Conservation (phyloP, 2,888 invertebrate genomes). For the Athalia circularis region DNA sequence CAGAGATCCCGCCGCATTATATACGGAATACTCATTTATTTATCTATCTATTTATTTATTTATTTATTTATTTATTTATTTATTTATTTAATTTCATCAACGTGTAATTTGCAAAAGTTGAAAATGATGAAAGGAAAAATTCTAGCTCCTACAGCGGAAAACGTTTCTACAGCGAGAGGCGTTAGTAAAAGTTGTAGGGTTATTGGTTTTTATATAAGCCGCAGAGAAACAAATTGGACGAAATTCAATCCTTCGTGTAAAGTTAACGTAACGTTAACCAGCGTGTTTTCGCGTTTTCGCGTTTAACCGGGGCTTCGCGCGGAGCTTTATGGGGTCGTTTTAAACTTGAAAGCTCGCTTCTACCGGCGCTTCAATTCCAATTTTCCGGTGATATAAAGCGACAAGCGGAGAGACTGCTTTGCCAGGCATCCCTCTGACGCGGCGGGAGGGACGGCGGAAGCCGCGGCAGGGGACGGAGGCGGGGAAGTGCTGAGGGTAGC, state of each 20-base stretch:
- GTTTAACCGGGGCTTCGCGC: constrained; percentile 46
- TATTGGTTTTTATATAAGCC: background rate
- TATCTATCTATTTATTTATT: no score
- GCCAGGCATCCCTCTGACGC: constrained; percentile 48
- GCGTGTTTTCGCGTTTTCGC: constrained; percentile 40
- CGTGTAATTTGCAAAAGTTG: no score
- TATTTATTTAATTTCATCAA: no score
- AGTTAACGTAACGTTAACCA: constrained; percentile 34
- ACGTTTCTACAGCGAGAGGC: background rate
- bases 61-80: no score
- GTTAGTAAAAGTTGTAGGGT: background rate
- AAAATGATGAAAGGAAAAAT: no score
- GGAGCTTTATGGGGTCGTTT: constrained; percentile 61
- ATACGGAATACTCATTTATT: no score
- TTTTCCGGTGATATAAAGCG: constrained; percentile 66
- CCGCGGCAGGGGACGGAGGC: constrained; percentile 21
- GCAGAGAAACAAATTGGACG: constrained; percentile 12
- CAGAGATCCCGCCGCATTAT: no score
- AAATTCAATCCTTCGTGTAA: constrained; percentile 40
- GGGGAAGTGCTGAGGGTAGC: constrained; percentile 43
- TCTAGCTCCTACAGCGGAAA: no score
- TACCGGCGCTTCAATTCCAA: constrained; percentile 63
- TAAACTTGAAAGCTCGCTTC: constrained; percentile 57
- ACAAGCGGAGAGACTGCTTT: constrained; percentile 53
- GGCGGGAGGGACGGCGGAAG: constrained; percentile 39